A percentile compares a stretch with the other conserved stretches of the same genome.
phyloP scores from a whole-genome alignment of 1,140 invertebrate genomes.

The Plutomurus gul region DNA sequence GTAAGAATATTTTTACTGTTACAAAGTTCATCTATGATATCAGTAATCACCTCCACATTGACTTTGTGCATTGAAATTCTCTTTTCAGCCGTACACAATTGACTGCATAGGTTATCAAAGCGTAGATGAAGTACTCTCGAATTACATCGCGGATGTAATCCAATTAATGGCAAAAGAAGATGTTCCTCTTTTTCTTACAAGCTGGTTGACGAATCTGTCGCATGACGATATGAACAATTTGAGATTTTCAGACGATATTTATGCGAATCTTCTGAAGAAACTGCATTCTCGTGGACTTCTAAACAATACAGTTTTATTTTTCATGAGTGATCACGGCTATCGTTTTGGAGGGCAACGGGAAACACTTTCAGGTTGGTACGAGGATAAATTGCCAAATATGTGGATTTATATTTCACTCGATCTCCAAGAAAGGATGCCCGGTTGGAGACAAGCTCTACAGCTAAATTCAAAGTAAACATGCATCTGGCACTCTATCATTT shows the following conservation, averaged over 20 bases:
- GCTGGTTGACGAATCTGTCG: constrained; percentile 44
- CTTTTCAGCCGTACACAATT: neutral
- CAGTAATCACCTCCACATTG: too few relatives aligned
- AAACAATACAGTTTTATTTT: constrained; percentile 46
- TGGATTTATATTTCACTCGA: constrained; percentile 43
- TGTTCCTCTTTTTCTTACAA: constrained; percentile 36
- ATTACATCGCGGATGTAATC: constrained; percentile 38
- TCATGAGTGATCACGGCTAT: constrained; percentile 53
- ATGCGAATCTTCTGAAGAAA: constrained; percentile 19
- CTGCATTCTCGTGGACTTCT: neutral
- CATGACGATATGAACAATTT: constrained; percentile 29
- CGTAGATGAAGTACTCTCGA: constrained; percentile 39
- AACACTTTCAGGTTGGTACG: constrained; percentile 51
- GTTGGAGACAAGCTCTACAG: neutral
- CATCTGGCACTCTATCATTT: neutral
- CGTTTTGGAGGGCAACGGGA: constrained; percentile 35
- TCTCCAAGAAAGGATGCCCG: constrained; percentile 11
- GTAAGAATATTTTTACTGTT: too few relatives aligned
- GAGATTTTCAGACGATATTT: constrained; percentile 15
- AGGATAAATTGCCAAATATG: constrained; percentile 50
- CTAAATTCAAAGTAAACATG: constrained; percentile 36
- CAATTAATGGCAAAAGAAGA: neutral
- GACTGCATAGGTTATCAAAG: constrained; percentile 46
- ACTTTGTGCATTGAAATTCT: neutral
- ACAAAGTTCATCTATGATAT: too few relatives aligned